These are phyloP conservation scores for Pyrochroa serraticornis DNA, from an alignment of 2,888 invertebrate species.

Conservation along the genomic window DNA sequence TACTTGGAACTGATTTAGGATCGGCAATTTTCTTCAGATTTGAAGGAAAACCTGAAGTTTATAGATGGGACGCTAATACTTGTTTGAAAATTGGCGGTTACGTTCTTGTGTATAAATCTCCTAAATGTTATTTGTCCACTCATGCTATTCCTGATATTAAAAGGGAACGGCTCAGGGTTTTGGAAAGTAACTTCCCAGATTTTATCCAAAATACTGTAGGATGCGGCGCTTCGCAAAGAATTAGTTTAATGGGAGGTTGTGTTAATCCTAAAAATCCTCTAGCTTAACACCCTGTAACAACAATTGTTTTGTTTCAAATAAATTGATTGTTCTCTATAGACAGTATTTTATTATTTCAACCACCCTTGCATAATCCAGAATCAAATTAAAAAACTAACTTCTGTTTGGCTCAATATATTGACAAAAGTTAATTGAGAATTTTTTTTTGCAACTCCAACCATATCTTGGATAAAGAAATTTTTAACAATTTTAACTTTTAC, in stretches of 20 bases:
- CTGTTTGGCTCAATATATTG: too few relatives aligned
- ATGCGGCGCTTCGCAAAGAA: conserved; percentile 65
- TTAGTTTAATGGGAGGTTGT: conserved; percentile 48
- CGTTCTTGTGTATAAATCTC: conserved; percentile 62
- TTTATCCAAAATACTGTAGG: conserved; percentile 67
- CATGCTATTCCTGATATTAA: conserved; percentile 66
- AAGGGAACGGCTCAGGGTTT: conserved; percentile 63
- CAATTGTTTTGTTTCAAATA: not conserved
- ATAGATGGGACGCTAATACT: conserved; percentile 64
- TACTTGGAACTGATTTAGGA: conserved; percentile 69
- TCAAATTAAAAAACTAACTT: too few relatives aligned
- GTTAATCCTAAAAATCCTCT: conserved; percentile 19
- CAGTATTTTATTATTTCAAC: too few relatives aligned
- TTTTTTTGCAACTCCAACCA: too few relatives aligned
- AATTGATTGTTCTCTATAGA: too few relatives aligned
- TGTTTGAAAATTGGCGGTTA: conserved; percentile 59
- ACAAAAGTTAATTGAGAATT: too few relatives aligned
- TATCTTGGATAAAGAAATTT: too few relatives aligned
- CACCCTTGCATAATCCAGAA: too few relatives aligned
- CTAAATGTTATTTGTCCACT: conserved; percentile 63
- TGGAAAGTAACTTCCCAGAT: conserved; percentile 70
- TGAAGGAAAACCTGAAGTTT: conserved; percentile 65
- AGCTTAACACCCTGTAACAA: not conserved
- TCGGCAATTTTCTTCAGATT: conserved; percentile 65
- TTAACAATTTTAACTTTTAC: too few relatives aligned